Evolutionary conservation across 1,140 invertebrate species (phyloP).

Genomic region (Mamestra configurata): DNA sequence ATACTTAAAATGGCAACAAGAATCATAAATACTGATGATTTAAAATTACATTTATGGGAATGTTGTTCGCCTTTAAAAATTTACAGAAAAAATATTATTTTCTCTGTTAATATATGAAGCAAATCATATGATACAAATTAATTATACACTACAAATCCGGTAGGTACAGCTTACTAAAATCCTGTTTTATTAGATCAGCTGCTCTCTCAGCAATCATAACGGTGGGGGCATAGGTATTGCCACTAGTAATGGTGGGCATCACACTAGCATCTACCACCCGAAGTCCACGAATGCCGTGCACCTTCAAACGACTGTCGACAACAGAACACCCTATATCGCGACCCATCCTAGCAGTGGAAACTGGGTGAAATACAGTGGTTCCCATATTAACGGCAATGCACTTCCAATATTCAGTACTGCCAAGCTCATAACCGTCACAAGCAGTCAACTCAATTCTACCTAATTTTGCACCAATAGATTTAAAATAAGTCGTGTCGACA

Average conservation of each 20-base stretch:
- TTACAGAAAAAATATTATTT: too few species aligned
- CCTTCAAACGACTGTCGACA: conserved; percentile 90
- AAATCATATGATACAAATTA: too few species aligned
- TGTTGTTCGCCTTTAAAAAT: too few species aligned
- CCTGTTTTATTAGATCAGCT: conserved; percentile 91
- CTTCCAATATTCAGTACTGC: conserved; percentile 89
- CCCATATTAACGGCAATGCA: conserved; percentile 89
- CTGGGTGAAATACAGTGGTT: conserved; percentile 91
- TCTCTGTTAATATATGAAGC: too few species aligned
- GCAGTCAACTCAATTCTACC: conserved; percentile 74
- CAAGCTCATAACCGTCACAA: conserved; percentile 80
- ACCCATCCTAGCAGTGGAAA: conserved; percentile 94
- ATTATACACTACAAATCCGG: too few species aligned
- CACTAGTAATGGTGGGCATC: conserved; percentile 92
- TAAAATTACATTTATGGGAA: too few species aligned
- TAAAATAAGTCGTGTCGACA: conserved; percentile 78
- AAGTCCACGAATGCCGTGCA: conserved; percentile 90
- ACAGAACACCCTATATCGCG: conserved; percentile 88
- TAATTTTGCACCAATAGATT: conserved; percentile 71
- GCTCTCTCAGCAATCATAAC: conserved; percentile 94
- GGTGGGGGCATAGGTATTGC: conserved; percentile 92
- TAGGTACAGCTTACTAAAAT: conserved; percentile 7
- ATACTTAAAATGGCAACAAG: too few species aligned
- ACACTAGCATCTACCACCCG: conserved; percentile 93
- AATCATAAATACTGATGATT: too few species aligned